Evolutionary conservation across 2,113 vertebrate species (phyloP).

Genomic region (Erpornis zantholeuca): DNA sequence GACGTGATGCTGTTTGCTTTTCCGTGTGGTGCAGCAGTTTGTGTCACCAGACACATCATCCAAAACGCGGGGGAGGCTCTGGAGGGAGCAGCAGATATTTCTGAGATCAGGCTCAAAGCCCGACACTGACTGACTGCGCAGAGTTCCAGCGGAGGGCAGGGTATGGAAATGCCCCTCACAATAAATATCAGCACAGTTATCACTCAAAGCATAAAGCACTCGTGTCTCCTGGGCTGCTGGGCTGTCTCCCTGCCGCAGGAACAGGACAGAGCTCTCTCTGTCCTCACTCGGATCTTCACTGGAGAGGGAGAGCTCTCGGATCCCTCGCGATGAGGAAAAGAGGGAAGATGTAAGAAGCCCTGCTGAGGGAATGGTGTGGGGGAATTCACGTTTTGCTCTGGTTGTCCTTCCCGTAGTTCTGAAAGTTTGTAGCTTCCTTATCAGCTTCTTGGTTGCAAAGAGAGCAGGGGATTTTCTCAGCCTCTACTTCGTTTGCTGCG

Average conservation of each 20-base stretch:
- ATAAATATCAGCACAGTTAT: not conserved
- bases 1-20: not conserved
- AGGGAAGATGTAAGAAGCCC: not conserved
- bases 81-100: not conserved
- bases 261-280: not conserved
- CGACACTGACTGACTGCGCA: not conserved
- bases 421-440: not conserved
- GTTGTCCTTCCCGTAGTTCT: not conserved
- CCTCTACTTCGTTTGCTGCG: not conserved
- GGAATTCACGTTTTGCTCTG: not conserved
- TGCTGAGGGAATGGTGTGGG: not conserved
- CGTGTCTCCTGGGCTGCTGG: not conserved
- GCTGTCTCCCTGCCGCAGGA: not conserved
- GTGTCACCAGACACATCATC: not conserved
- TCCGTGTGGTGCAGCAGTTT: not conserved
- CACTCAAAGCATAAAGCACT: not conserved
- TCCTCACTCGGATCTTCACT: not conserved
- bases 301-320: not conserved
- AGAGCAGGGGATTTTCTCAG: not conserved
- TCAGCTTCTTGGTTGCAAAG: not conserved
- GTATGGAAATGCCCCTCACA: not conserved
- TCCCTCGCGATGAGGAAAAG: not conserved
- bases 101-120: not conserved
- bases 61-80: not conserved
- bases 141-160: not conserved